Evolutionary conservation across 37 sponge, comb jelly and placozoan genomes (phyloP), one percentile per base, ranked within the genome.

Genomic region (Ephydatia muelleri): DNA sequence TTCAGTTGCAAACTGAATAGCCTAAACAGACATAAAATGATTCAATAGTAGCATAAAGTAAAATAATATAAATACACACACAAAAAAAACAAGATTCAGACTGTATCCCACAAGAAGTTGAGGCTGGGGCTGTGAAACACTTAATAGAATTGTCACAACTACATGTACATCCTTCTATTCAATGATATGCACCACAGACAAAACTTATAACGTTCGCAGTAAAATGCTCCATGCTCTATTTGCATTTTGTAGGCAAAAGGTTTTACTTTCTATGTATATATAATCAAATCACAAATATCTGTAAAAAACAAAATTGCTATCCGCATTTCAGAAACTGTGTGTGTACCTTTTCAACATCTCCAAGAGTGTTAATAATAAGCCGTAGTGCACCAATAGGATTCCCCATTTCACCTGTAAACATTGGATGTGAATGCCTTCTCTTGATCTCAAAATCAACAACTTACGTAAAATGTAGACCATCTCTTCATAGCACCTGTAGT

Each of bases 1-100:
- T 77, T 98, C 99, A 79, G 88, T 93, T 0, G 91, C 88, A 84
- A 98, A 96, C 73, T 92, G 88, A 30, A 98, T 96, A 22, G 99
- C 99, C 83, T 92, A 38, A 21, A 36, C 3, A 49, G 77, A 77
- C 68, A 40, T 65, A 14, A 21, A 14, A 14, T 22, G 21, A 65
- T n/a, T n/a, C 1, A 34, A 71, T 0, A 26, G 72, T 16, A 0
- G 30, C 8, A 30, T 34, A 71, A 9, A 14, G 16, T n/a, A n/a
- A n/a, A n/a, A n/a, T n/a, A n/a, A n/a, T n/a, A n/a, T n/a, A n/a
- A n/a, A n/a, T n/a, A n/a, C n/a, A n/a, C n/a, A n/a, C n/a, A n/a
- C n/a, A n/a, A 65, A 22, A 21, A 21, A 22, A 65, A 21, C 14
- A 65, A 65, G 21, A 21, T 22, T 14, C 66, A 14, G 21, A 21